Evolutionary conservation across 1,140 invertebrate genomes (phyloP), one percentile per base, ranked within the genome.

Genomic region (Bombyx mandarina): DNA sequence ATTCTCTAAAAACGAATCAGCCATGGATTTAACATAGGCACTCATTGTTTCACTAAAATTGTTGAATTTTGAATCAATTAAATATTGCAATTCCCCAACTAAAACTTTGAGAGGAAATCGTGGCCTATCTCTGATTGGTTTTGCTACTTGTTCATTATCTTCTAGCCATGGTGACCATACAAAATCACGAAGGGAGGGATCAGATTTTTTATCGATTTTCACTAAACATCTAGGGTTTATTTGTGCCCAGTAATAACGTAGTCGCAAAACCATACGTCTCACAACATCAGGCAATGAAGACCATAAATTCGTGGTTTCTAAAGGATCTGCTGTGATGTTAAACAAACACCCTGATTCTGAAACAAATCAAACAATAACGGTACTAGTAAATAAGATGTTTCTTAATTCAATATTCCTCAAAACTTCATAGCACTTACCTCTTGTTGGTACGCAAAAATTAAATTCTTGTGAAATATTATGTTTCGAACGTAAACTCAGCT

Each of bases 261-360:
- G 45, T 6, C 61, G 54, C 8, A 74, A 59, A 45, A 62, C 52
- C 65, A 74, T 59, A 12, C 63, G 55, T 52, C 52, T 55, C 1
- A 66, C 67, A 42, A 66, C 54, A 10, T 71, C 65, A 7, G 65
- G 65, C 7, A 49, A 51, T 8, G 35, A 44, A 45, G 62, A 9
- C 69, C 72, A 71, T 18, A 74, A 58, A 51, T 74, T 67, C 43
- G 65, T 12, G 8, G 56, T 35, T 61, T 74, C 69, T n/a, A 57
- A 26, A 8, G 69, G 72, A 57, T 74, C 69, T 7, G 56, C 62
- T 8, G 54, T 66, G 47, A 71, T 58, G 45, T 71, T 69, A 47
- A 61, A 71, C 7, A 74, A 61, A 59, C 69, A 74, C 7, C 69
- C 72, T 68, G 69, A 67, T 4, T 46, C 69, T 71, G 63, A 50